Base-by-base conservation (phyloP, 2,888 invertebrate species). In the Orthonychiurus folsomi region DNA sequence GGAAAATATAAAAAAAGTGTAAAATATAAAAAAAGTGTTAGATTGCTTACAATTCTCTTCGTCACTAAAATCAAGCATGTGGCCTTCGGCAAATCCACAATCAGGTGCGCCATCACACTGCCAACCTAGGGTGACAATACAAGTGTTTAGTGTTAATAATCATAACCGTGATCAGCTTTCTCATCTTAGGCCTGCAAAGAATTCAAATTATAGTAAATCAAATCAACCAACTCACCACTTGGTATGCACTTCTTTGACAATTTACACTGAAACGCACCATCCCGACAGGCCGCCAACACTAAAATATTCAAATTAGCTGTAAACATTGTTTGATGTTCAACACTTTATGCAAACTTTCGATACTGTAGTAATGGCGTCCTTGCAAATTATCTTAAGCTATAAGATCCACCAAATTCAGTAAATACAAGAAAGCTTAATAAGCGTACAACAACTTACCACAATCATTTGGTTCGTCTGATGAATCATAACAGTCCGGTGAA, bases 91-190 rank as follows among this genome's bases (percentile, higher is more conserved):
- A 25, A 80, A 78, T n/a, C 86, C 86, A 78, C 89, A 89, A 78
- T 89, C 88, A 50, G 80, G 78, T 76, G 87, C 86, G 59, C 85
- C 86, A 78, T 89, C 89, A 79, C 89, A 89, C 69, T 85, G 80
- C 87, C 88, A 88, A 23, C 68, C 68, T 20, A 24, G 12, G 21
- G 9, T 20, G 18, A n/a, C n/a, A n/a, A n/a, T n/a, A n/a, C n/a
- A n/a, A n/a, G n/a, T n/a, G n/a, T n/a, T n/a, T n/a, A n/a, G n/a
- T n/a, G n/a, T n/a, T n/a, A n/a, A n/a, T n/a, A n/a, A n/a, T n/a
- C n/a, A n/a, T n/a, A n/a, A n/a, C n/a, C n/a, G n/a, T n/a, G n/a
- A n/a, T 23, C 12, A 56, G 25, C 21, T 5, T n/a, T 5, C 25
- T 23, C 5, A 5, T 20, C 9, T 25, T 20, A 20, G 20, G 9